Base-by-base conservation (phyloP, 2,888 invertebrate species). In the Rhopalosiphum nymphaeae region DNA sequence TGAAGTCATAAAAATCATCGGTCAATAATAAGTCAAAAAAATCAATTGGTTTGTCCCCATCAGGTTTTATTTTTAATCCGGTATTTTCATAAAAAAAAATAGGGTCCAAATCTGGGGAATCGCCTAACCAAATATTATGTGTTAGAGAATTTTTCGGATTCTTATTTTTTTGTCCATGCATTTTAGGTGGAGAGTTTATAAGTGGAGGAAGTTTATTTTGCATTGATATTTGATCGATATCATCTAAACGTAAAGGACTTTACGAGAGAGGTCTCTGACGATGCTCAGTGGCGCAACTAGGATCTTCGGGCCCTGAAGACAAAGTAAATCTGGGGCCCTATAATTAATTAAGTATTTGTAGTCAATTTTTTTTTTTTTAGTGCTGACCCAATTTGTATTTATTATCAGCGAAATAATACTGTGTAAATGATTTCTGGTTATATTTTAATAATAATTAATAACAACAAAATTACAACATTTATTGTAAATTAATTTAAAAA, bases 31-130 rank as follows among this genome's bases (percentile, higher is more conserved):
- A 44, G 44, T 57, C 16, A 61, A 61, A 91, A 61, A 67, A 91
- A 90, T 90, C 90, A 16, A 90, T 90, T 90, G 90, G 90, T 56
- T 90, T 42, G 53, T 91, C 78, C 29, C 91, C 91, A 61, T 86
- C 29, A 26, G 86, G 86, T 0, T 42, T 46, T 86, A 86, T 86
- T 86, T 86, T 86, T 86, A 86, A 86, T 44, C 86, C 86, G 46
- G 46, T 46, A 86, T 86, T 46, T 46, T 86, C 46, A 0, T 44
- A 2, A 26, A 86, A 86, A 86, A 46, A 44, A 86, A 86, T 86
- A 44, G 7, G 86, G 42, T 86, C 86, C 44, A 86, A 86, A 86
- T 42, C 44, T 44, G 86, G 86, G 44, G 86, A 86, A 86, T 44
- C 3, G 7, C 44, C 26, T 44, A 86, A 44, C 86, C 86, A 86